These are phyloP conservation scores for Eupelmus urozonus DNA, from an alignment of 2,888 invertebrate species.

Conservation along the genomic window DNA sequence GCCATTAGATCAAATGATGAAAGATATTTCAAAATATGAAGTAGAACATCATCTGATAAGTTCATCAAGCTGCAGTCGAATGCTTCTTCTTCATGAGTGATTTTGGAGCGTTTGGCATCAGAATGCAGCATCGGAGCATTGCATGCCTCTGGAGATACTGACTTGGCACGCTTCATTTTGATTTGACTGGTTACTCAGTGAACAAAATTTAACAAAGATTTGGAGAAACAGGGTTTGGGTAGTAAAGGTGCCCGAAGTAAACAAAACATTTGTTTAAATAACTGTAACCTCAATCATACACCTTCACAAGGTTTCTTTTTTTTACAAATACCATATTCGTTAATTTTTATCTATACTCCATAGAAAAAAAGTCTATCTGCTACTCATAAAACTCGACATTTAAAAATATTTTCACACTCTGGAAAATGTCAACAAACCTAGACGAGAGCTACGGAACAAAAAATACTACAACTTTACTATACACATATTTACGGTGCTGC, in stretches of 20 bases:
- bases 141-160: conserved; percentile 71
- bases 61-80: conserved; percentile 75
- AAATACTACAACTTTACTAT: conserved; percentile 28
- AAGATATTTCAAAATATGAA: conserved; percentile 78
- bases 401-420: conserved; percentile 30
- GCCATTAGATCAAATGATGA: conserved; percentile 79
- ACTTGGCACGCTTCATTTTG: conserved; percentile 72
- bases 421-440: conserved; percentile 50
- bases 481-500: conserved; percentile 35
- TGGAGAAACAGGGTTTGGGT: neutral
- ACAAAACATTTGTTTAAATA: conserved; percentile 37
- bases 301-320: conserved; percentile 10
- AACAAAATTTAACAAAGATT: conserved; percentile 8
- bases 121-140: conserved; percentile 17
- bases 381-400: conserved; percentile 27
- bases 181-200: conserved; percentile 57
- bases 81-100: conserved; percentile 55
- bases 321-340: conserved; percentile 28
- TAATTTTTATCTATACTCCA: conserved; percentile 1
- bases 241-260: conserved; percentile 25
- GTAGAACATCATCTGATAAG: conserved; percentile 81
- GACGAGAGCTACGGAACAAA: conserved; percentile 31
- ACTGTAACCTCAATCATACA: conserved; percentile 38
- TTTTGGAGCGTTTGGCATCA: conserved; percentile 64
- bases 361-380: neutral